Evolutionary conservation across 2,888 invertebrate genomes (phyloP).

Genomic region (Agrochola lychnidis): DNA sequence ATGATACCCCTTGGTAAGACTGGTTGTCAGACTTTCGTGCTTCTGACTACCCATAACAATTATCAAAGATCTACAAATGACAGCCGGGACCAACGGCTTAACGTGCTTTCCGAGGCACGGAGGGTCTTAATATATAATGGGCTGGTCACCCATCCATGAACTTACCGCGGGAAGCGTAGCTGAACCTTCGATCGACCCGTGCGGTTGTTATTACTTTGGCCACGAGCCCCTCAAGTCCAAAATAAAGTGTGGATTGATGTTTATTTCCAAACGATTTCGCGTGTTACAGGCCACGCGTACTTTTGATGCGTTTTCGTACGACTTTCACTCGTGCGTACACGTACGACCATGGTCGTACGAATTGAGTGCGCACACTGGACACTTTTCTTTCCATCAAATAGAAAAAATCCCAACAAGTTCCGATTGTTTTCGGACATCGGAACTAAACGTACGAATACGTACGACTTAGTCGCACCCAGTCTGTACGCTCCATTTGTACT

Average conservation of each 20-base stretch:
- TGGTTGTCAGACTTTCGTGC: background rate
- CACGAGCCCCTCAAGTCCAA: background rate
- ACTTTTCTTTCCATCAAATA: no score
- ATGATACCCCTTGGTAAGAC: background rate
- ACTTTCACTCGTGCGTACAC: no score
- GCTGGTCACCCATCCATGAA: no score
- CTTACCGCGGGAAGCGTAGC: background rate
- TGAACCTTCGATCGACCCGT: background rate
- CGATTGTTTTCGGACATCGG: no score
- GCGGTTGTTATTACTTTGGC: background rate
- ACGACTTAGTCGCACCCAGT: no score
- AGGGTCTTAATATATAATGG: no score
- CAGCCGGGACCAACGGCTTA: background rate
- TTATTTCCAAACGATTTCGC: background rate
- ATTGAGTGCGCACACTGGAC: no score
- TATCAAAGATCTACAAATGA: background rate
- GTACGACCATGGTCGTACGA: no score
- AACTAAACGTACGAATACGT: no score
- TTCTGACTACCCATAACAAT: background rate
- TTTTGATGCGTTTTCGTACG: no score
- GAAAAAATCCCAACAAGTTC: no score
- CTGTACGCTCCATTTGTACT: no score
- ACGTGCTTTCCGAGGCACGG: background rate
- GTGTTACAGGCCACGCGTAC: background rate
- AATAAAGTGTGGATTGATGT: background rate